These are phyloP conservation scores for Sylvicapra grimmia DNA, from an alignment of 2,113 vertebrate genomes.

Conservation along the genomic window DNA sequence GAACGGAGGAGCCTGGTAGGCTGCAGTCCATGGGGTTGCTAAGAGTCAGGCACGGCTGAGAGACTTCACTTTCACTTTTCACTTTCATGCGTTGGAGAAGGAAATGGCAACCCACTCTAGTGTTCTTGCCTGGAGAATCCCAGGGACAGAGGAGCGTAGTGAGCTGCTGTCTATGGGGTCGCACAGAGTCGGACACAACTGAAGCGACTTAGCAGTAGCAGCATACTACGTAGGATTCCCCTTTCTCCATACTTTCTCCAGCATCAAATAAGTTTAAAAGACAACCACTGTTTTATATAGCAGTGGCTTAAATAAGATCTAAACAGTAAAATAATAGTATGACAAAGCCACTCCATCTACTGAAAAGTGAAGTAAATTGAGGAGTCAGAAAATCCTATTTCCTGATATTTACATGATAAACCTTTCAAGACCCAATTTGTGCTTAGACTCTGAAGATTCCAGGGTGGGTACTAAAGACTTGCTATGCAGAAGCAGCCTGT, in stretches of 20 bases:
- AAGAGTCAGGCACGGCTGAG: too few species aligned
- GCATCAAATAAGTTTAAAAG: not conserved
- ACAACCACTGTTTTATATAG: not conserved
- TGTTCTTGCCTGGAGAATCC: too few species aligned
- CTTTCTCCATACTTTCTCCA: not conserved
- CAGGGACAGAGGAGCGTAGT: too few species aligned
- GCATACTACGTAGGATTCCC: not conserved
- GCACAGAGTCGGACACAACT: too few species aligned
- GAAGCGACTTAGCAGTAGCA: too few species aligned
- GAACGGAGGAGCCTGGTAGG: too few species aligned
- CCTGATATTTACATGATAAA: not conserved
- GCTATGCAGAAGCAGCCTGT: not conserved
- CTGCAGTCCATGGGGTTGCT: too few species aligned
- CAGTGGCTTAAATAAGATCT: not conserved
- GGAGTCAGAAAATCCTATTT: not conserved
- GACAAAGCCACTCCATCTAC: not conserved
- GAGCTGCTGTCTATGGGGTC: too few species aligned
- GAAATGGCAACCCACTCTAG: too few species aligned
- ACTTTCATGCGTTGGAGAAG: too few species aligned
- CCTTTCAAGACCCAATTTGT: not conserved
- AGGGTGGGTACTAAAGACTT: not conserved
- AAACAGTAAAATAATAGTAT: not conserved
- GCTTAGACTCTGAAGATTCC: not conserved
- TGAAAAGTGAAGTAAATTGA: not conserved
- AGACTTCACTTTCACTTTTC: too few species aligned